Percentiles rank a stretch among this genome's conserved stretches.
Conservation (phyloP, 2,797 vertebrate genomes). For the Enteromius afrohamiltoni region DNA sequence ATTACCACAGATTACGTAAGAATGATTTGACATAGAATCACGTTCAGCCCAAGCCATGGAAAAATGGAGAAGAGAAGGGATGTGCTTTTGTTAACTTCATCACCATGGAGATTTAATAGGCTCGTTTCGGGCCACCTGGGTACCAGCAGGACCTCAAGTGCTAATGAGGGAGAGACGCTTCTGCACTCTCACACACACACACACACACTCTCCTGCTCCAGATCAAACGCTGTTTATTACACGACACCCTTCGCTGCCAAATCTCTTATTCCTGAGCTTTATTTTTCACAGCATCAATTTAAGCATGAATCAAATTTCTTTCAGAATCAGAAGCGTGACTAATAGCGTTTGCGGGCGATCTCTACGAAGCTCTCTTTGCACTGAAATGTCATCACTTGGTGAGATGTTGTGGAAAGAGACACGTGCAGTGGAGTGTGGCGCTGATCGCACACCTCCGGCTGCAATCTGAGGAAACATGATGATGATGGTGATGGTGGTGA, state of each 20-base stretch:
- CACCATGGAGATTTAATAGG: conserved; percentile 61
- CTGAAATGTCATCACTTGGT: conserved; percentile 33
- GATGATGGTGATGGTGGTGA: conserved; percentile 41
- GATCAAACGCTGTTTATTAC: conserved; percentile 19
- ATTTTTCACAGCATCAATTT: conserved; percentile 33
- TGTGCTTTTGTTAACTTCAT: conserved; percentile 54
- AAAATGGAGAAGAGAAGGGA: not conserved
- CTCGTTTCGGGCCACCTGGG: conserved; percentile 53
- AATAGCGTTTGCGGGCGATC: conserved; percentile 1
- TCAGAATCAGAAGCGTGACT: conserved; percentile 21
- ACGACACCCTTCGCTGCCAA: conserved; percentile 24
- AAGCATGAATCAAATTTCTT: conserved; percentile 19
- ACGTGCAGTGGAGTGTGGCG: conserved; percentile 18
- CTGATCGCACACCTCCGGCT: conserved; percentile 28
- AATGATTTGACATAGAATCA: not conserved
- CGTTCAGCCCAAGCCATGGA: not conserved
- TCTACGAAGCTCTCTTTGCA: conserved; percentile 1
- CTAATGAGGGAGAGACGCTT: conserved; percentile 55
- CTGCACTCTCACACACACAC: not conserved
- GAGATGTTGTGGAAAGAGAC: conserved; percentile 22
- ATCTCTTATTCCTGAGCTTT: conserved; percentile 25
- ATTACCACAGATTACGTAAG: not conserved
- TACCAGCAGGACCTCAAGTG: conserved; percentile 57
- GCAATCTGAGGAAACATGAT: conserved; percentile 45
- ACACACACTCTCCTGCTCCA: not conserved